These are phyloP conservation scores for Anthopleura xanthogrammica DNA, from an alignment of 92 coral and sea anemone species.

Conservation along the genomic window DNA sequence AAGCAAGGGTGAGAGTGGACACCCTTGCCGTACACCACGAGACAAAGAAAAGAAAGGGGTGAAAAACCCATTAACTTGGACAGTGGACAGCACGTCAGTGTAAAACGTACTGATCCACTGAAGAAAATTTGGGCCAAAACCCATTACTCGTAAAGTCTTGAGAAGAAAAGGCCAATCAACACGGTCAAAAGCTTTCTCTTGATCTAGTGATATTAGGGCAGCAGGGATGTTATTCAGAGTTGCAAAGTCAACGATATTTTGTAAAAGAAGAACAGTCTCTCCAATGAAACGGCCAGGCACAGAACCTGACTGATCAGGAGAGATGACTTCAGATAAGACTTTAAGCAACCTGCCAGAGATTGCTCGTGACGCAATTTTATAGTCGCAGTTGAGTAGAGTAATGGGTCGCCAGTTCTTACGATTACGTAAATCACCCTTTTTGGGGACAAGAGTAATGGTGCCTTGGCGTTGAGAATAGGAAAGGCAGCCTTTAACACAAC, in stretches of 20 bases:
- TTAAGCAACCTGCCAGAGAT: constrained; percentile 28
- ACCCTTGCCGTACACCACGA: constrained; percentile 67
- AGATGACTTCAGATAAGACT: constrained; percentile 21
- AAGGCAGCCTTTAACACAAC: constrained; percentile 1
- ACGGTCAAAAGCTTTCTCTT: not conserved
- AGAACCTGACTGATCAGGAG: constrained; percentile 33
- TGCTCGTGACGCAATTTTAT: constrained; percentile 31
- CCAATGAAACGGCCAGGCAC: not conserved
- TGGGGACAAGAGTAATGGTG: constrained; percentile 36
- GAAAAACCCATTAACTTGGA: constrained; percentile 42
- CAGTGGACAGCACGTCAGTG: constrained; percentile 26
- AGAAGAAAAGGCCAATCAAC: constrained; percentile 55
- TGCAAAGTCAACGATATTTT: not conserved
- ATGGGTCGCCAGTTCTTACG: constrained; percentile 63
- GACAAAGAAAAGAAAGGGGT: constrained; percentile 24
- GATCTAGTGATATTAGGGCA: constrained; percentile 45
- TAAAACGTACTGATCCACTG: constrained; percentile 42
- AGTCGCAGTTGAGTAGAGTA: constrained; percentile 43
- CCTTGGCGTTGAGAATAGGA: constrained; percentile 35
- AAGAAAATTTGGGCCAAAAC: constrained; percentile 47
- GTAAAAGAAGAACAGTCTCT: not conserved
- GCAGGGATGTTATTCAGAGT: not conserved
- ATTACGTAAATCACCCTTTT: constrained; percentile 42
- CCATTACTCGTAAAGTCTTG: constrained; percentile 13
- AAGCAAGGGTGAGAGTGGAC: constrained; percentile 49